These are phyloP conservation scores for Napeogenes inachia DNA, from an alignment of 2,888 invertebrate genomes.

Conservation along the genomic window DNA sequence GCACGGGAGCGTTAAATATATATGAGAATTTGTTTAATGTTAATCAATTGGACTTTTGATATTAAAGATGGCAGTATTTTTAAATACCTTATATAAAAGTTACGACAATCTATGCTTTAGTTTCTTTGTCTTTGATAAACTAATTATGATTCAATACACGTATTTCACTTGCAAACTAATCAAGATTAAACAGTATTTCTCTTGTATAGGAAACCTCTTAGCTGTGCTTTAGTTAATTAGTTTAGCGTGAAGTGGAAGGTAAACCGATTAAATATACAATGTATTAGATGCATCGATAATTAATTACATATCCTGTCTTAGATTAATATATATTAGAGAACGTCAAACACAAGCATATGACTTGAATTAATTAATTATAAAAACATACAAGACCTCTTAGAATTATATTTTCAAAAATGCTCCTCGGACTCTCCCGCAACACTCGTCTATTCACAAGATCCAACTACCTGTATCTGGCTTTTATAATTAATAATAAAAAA, in stretches of 20 bases:
- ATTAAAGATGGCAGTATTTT: not conserved
- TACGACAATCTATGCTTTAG: not conserved
- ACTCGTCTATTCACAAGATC: too few relatives aligned
- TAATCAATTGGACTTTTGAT: not conserved
- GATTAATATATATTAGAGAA: conserved; percentile 30
- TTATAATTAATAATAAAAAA: too few relatives aligned
- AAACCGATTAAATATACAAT: conserved; percentile 59
- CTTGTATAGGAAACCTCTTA: conserved; percentile 25
- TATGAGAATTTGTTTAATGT: conserved; percentile 17
- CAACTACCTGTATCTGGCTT: too few relatives aligned
- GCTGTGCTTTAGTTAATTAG: conserved; percentile 47
- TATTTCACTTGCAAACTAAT: conserved; percentile 14
- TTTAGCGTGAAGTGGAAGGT: conserved; percentile 51
- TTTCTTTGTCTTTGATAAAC: not conserved
- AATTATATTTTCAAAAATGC: too few relatives aligned
- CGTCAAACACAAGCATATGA: conserved; percentile 25
- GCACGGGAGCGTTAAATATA: conserved; percentile 32
- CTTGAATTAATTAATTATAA: conserved; percentile 18
- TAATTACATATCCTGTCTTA: conserved; percentile 28
- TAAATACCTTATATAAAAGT: not conserved
- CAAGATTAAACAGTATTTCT: conserved; percentile 20
- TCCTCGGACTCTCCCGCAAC: too few relatives aligned
- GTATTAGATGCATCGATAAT: conserved; percentile 57
- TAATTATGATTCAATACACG: not conserved
- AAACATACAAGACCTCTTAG: too few relatives aligned